Evolutionary conservation across 2,113 vertebrate genomes (phyloP).

Genomic region (Etia nguti): DNA sequence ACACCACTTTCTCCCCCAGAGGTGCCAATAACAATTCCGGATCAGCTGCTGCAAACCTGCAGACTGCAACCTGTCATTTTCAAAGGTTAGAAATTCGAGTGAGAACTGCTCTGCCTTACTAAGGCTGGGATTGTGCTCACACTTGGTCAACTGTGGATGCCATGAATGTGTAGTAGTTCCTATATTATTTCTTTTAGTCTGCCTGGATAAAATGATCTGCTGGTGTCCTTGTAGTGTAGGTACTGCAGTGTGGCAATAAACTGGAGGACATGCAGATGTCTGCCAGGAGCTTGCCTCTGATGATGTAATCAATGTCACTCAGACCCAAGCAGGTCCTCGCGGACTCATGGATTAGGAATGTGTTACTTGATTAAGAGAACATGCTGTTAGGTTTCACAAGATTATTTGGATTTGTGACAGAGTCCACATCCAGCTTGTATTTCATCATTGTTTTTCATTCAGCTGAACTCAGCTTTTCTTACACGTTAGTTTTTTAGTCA

Average conservation of each 20-base stretch:
- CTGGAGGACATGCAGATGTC: not conserved
- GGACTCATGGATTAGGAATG: not conserved
- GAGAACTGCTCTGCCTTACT: not conserved
- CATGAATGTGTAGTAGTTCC: not conserved
- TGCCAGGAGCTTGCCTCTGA: not conserved
- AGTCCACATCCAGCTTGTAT: not conserved
- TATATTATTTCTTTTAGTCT: not conserved
- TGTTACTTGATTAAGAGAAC: not conserved
- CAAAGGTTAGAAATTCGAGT: slow-evolving; percentile 76
- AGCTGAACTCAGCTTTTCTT: not conserved
- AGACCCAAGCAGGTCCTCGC: not conserved
- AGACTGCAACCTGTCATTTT: slow-evolving; percentile 92
- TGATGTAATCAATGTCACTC: not conserved
- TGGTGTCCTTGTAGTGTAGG: not conserved
- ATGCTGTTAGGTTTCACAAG: not conserved
- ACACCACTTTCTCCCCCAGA: slow-evolving; percentile 64
- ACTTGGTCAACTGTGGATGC: not conserved
- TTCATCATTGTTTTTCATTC: not conserved
- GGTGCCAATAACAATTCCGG: slow-evolving; percentile 85
- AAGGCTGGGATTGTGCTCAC: not conserved
- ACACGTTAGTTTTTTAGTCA: not conserved
- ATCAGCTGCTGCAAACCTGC: slow-evolving; percentile 88
- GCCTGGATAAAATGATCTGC: not conserved
- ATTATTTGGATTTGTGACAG: not conserved
- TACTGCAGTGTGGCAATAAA: not conserved